Conservation (phyloP, 2,113 vertebrate genomes). For the Stegastes partitus region DNA sequence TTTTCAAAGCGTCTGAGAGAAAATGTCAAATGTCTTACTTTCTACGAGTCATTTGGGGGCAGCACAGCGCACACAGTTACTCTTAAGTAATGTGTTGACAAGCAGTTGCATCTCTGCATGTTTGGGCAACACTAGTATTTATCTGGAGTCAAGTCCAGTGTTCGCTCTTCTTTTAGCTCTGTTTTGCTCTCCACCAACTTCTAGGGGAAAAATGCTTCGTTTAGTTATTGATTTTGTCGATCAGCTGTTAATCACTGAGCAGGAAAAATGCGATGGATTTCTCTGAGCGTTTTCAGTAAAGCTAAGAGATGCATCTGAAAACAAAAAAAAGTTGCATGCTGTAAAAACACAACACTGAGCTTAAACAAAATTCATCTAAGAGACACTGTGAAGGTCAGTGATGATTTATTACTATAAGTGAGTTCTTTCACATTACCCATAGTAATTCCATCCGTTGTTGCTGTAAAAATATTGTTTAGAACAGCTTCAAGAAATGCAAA, state of each 20-base stretch:
- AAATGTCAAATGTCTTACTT: neutral
- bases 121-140: no score
- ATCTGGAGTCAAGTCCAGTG: neutral
- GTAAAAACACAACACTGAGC: neutral
- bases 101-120: no score
- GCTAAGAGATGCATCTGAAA: neutral
- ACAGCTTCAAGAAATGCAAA: neutral
- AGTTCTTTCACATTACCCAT: neutral
- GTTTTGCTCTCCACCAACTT: neutral
- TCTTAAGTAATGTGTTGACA: neutral
- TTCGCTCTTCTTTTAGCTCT: neutral
- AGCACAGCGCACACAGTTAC: no score
- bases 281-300: neutral
- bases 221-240: neutral
- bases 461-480: neutral
- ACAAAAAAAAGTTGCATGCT: neutral
- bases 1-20: neutral
- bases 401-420: neutral
- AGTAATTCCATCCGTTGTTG: neutral
- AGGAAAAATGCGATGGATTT: neutral
- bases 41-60: neutral
- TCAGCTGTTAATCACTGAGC: neutral
- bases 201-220: neutral
- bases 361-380: neutral
- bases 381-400: neutral